A percentile compares a stretch with the other conserved stretches of the same genome.
Conservation (phyloP, 2,797 vertebrate species). For the Falco rusticolus region DNA sequence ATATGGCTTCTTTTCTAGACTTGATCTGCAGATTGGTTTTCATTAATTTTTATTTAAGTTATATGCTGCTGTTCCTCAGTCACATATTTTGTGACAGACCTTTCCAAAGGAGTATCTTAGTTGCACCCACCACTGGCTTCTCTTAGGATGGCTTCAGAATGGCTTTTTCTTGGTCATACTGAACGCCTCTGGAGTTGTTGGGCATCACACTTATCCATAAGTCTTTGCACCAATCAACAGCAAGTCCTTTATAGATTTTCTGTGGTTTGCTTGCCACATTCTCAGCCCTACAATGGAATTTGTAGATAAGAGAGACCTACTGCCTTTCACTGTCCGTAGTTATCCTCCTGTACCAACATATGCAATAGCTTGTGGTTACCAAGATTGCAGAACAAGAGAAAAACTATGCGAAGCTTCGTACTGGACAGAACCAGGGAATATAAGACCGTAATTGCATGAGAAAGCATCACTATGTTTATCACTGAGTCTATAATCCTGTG, state of each 20-base stretch:
- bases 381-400: not conserved
- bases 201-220: not conserved
- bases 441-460: not conserved
- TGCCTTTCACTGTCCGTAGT: not conserved
- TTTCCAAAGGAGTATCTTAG: not conserved
- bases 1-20: not conserved
- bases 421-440: not conserved
- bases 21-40: not conserved
- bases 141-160: not conserved
- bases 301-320: accelerated
- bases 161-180: not conserved
- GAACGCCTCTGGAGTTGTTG: not conserved
- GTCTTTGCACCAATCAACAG: not conserved
- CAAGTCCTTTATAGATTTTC: not conserved
- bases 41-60: not conserved
- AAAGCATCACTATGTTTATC: not conserved
- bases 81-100: not conserved
- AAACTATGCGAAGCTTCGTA: not conserved
- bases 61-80: not conserved
- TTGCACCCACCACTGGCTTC: not conserved
- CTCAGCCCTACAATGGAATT: not conserved
- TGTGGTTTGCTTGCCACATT: not conserved
- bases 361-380: not conserved
- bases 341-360: not conserved
- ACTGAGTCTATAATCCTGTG: not conserved